Evolutionary conservation across 2,797 vertebrate genomes (phyloP), one percentile per base, ranked within the genome.

Genomic region (Arvicola amphibius): DNA sequence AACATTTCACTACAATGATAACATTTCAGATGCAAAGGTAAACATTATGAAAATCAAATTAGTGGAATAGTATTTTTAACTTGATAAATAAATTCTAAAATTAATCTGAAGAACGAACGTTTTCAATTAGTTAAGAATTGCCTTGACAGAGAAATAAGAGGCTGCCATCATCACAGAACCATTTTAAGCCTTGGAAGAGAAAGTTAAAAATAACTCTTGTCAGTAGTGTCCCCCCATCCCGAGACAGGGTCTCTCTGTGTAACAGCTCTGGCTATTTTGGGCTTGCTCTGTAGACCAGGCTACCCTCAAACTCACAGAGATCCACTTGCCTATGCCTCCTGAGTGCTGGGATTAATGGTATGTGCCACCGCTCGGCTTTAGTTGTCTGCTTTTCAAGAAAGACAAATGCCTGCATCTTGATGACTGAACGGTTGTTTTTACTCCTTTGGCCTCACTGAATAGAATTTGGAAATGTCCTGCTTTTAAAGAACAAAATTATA

Each of bases 21-120:
- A 7, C 73, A 32, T 91, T 51, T 11, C 11, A 87, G 81, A 95
- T 78, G 27, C 85, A 85, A 76, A 51, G 48, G 14, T 34, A 51
- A 25, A 59, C 73, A 77, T 73, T 56, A 25, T 91, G 21, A 17
- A 90, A 53, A 93, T 27, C 8, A 3, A 88, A 23, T 71, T 56
- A 91, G 53, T 67, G 34, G 59, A 11, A 53, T 89, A n/a, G 8
- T 56, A 32, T 27, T 56, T 91, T 96, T 83, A 84, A 78, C 37
- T 79, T 91, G 32, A 88, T 76, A 94, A 94, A 48, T 25, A 83
- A 34, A 77, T 92, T 89, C 16, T 91, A 89, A 93, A 93, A 43
- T 83, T 77, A 71, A 61, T 4, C n/a, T 78, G 25, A 86, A 96
- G 63, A 92, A 87, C 76, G 32, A 91, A 77, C 46, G 1, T 90